Conservation (phyloP, 2,888 invertebrate species). For the Chironomus riparius region DNA sequence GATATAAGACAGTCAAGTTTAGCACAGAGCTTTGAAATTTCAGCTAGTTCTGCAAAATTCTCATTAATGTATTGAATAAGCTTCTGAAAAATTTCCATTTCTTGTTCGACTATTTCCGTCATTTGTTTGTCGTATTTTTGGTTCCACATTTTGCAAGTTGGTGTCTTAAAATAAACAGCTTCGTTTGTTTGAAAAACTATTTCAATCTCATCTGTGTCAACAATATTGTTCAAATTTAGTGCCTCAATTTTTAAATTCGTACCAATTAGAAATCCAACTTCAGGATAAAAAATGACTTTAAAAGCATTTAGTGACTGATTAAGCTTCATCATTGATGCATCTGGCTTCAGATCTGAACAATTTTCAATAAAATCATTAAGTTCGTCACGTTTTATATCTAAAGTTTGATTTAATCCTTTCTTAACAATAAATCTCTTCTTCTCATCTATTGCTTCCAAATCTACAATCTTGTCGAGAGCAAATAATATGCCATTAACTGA, state of each 20-base stretch:
- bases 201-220: slow-evolving; percentile 22
- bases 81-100: slow-evolving; percentile 65
- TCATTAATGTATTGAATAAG: slow-evolving; percentile 55
- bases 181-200: slow-evolving; percentile 35
- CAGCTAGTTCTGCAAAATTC: slow-evolving; percentile 48
- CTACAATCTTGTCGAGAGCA: slow-evolving; percentile 29
- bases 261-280: slow-evolving; percentile 30
- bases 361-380: slow-evolving; percentile 23
- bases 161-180: slow-evolving; percentile 40
- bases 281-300: slow-evolving; percentile 29
- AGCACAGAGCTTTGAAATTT: slow-evolving; percentile 45
- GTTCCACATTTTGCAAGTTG: slow-evolving; percentile 56
- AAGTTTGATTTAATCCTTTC: slow-evolving; percentile 28
- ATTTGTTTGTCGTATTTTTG: slow-evolving; percentile 66
- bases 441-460: slow-evolving; percentile 28
- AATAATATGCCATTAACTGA: slow-evolving; percentile 27
- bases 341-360: slow-evolving; percentile 6
- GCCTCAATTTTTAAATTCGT: background rate
- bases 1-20: slow-evolving; percentile 40
- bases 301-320: slow-evolving; percentile 19
- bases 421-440: slow-evolving; percentile 29
- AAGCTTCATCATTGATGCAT: slow-evolving; percentile 15
- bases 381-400: slow-evolving; percentile 29
- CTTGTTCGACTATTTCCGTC: slow-evolving; percentile 68
- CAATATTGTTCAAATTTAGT: background rate